Evolutionary conservation across 2,888 invertebrate genomes (phyloP).

Genomic region (Mechanitis messenoides): DNA sequence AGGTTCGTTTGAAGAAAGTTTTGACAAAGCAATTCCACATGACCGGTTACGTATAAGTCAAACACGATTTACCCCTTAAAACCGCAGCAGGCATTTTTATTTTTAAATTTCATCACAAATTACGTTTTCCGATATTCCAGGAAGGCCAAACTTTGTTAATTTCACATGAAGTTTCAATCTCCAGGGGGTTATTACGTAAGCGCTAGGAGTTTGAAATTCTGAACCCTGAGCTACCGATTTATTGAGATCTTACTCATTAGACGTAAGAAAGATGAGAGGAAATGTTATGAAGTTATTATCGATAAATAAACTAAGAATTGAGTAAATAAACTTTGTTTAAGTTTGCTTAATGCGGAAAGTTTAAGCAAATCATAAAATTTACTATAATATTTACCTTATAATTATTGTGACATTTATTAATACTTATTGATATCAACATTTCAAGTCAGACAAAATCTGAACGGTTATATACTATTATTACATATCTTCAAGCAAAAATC

Average conservation of each 20-base stretch:
- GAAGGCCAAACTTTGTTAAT: conserved; percentile 67
- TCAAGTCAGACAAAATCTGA: no score
- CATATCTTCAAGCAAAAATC: conserved; percentile 9
- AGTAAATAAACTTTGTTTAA: background rate
- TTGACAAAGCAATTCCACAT: conserved; percentile 19
- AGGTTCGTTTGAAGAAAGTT: conserved; percentile 16
- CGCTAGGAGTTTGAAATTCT: conserved; percentile 26
- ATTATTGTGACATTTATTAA: no score
- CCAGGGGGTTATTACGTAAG: conserved; percentile 60
- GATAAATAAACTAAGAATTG: background rate
- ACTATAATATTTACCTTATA: no score
- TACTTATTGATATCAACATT: no score
- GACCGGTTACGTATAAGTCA: conserved; percentile 11
- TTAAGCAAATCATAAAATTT: no score
- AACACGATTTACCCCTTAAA: conserved; percentile 15
- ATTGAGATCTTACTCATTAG: conserved; percentile 14
- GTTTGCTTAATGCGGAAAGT: no score
- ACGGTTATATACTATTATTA: background rate
- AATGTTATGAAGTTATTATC: conserved; percentile 3
- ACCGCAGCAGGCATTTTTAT: conserved; percentile 50
- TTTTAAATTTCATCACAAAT: conserved; percentile 68
- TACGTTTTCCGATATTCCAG: conserved; percentile 51
- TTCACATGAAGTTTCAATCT: conserved; percentile 63
- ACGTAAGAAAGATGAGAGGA: conserved; percentile 2
- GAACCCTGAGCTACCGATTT: conserved; percentile 21